Evolutionary conservation across 30 jellyfish, hydroid and myxozoan genomes (phyloP).

Genomic region (Chrysaora quinquecirrha): DNA sequence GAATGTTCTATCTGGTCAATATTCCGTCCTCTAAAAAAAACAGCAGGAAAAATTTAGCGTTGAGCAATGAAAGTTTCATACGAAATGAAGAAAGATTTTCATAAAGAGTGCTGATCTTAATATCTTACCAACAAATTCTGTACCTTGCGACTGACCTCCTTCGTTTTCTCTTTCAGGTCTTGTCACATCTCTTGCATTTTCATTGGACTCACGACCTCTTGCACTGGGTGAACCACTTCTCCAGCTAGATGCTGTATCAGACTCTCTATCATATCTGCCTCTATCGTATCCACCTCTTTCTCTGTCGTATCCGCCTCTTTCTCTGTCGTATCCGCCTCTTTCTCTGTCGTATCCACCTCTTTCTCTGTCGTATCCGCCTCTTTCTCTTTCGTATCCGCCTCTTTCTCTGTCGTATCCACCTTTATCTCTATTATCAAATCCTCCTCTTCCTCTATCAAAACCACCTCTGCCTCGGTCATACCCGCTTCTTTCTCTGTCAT

Average conservation of each 20-base stretch:
- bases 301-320: no score
- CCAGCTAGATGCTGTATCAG: constrained; percentile 79
- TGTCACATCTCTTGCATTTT: constrained; percentile 16
- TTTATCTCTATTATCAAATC: constrained; percentile 17
- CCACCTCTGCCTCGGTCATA: constrained; percentile 39
- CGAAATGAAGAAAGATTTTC: no score
- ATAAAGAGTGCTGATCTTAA: no score
- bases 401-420: constrained; percentile 59
- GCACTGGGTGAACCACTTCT: constrained; percentile 39
- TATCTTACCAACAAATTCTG: no score
- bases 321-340: constrained; percentile 28
- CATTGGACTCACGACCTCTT: constrained; percentile 7
- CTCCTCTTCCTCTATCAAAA: constrained; percentile 36
- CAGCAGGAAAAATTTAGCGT: no score
- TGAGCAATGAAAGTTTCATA: no score
- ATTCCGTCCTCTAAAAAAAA: no score
- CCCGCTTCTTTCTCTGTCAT: constrained; percentile 61
- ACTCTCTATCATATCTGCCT: constrained; percentile 40
- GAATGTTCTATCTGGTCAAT: no score
- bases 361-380: constrained; percentile 39
- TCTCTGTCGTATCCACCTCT: constrained; percentile 31
- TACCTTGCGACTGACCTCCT: no score
- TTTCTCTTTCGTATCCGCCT: constrained; percentile 23
- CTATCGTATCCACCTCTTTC: no score
- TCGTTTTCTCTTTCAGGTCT: no score